Conservation (phyloP, 2,888 invertebrate genomes). For the Drosophila sordidula region DNA sequence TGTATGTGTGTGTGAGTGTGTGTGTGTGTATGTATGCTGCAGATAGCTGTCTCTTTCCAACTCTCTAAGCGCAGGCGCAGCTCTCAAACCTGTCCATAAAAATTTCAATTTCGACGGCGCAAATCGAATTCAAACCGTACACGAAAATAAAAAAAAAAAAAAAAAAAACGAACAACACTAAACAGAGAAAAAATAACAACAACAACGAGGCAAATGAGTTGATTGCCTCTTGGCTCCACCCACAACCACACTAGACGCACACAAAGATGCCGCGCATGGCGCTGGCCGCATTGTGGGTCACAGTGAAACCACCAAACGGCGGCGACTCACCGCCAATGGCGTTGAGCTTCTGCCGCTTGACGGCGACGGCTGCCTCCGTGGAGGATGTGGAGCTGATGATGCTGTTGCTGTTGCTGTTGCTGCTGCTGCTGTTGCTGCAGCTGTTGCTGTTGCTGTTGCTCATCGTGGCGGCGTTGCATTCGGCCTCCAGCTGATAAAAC, state of each 20-base stretch:
- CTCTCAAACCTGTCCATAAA: constrained; percentile 57
- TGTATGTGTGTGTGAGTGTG: constrained; percentile 22
- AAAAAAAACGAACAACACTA: constrained; percentile 35
- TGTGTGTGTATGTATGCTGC: constrained; percentile 34
- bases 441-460: constrained; percentile 25
- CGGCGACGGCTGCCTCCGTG: constrained; percentile 37
- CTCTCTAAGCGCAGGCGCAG: constrained; percentile 27
- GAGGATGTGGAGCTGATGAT: constrained; percentile 44
- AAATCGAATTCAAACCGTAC: constrained; percentile 64
- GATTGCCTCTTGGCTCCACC: constrained; percentile 65
- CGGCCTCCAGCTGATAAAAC: constrained; percentile 79
- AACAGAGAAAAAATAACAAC: constrained; percentile 49
- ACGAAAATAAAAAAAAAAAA: constrained; percentile 50
- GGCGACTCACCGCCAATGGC: constrained; percentile 52
- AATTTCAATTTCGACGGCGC: constrained; percentile 67
- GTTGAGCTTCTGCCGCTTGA: constrained; percentile 78
- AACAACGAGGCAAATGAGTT: constrained; percentile 42
- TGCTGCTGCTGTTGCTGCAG: constrained; percentile 16
- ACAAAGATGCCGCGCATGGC: constrained; percentile 81
- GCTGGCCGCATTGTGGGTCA: constrained; percentile 78
- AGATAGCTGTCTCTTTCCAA: constrained; percentile 57
- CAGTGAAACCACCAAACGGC: constrained; percentile 62
- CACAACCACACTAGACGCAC: constrained; percentile 70
- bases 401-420: constrained; percentile 23
- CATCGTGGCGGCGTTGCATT: constrained; percentile 41